Evolutionary conservation across 2,888 invertebrate genomes (phyloP).

Genomic region (Lasiommata megera): DNA sequence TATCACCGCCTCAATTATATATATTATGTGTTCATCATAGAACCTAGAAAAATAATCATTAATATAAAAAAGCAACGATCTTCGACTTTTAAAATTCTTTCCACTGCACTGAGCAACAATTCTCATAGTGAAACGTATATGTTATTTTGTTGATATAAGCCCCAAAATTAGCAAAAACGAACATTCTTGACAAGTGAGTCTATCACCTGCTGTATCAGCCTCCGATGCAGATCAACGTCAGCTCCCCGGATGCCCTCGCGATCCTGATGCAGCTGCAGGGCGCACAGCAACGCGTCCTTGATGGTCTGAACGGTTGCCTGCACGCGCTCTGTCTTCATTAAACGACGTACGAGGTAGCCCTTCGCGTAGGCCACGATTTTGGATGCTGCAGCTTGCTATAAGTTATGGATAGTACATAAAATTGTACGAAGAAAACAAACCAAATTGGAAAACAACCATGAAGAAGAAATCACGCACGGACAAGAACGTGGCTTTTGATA

Average conservation of each 20-base stretch:
- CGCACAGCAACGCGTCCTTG: constrained; percentile 88
- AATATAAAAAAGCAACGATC: too few species aligned
- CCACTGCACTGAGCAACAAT: too few species aligned
- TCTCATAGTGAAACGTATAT: too few species aligned
- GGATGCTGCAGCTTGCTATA: constrained; percentile 81
- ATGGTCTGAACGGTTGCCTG: constrained; percentile 90
- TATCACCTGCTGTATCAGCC: constrained; percentile 87
- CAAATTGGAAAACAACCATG: too few species aligned
- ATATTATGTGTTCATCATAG: too few species aligned
- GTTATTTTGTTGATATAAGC: too few species aligned
- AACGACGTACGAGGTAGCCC: constrained; percentile 90
- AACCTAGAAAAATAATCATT: too few species aligned
- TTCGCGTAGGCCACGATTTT: constrained; percentile 85
- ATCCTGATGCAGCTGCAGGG: constrained; percentile 86
- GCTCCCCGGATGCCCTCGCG: constrained; percentile 81
- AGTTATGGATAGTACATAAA: constrained; percentile 49
- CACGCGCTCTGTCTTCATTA: constrained; percentile 91
- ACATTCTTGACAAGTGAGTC: neutral
- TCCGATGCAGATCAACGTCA: constrained; percentile 87
- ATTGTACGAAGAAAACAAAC: constrained; percentile 37
- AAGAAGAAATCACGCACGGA: too few species aligned
- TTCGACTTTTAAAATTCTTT: too few species aligned
- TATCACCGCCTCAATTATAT: too few species aligned
- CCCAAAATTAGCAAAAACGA: too few species aligned
- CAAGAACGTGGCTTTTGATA: too few species aligned